Percentiles rank a stretch among this genome's conserved stretches.
Evolutionary conservation across 2,888 invertebrate genomes (phyloP).

Genomic region (Chymomyza procnemis): DNA sequence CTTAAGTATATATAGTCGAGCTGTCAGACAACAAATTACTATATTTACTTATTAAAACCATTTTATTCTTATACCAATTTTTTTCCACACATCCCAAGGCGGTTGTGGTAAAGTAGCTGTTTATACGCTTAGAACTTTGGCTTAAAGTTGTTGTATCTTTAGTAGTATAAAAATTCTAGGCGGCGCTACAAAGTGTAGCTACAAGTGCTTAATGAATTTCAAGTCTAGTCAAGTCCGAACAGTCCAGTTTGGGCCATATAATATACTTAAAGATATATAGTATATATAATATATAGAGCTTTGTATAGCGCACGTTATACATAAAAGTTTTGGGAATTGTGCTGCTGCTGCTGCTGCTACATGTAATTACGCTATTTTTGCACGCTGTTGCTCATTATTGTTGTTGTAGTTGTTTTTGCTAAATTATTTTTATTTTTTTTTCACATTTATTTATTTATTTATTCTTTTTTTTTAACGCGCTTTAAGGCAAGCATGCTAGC

Average conservation of each 20-base stretch:
- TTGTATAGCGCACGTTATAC: background rate
- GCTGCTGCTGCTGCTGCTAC: background rate
- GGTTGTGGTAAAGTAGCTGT: too few species aligned
- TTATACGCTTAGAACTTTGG: too few species aligned
- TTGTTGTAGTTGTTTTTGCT: background rate
- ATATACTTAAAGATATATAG: background rate
- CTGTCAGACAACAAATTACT: too few species aligned
- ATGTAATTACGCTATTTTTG: slow-evolving; percentile 9
- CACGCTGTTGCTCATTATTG: slow-evolving; percentile 1
- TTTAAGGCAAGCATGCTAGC: background rate
- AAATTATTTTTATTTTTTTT: background rate
- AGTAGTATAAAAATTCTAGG: too few species aligned
- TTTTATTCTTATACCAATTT: too few species aligned
- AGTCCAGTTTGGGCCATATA: background rate
- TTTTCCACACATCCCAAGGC: too few species aligned
- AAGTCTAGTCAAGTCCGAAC: background rate
- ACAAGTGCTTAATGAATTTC: too few species aligned
- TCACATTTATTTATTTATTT: background rate
- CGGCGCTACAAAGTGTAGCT: too few species aligned
- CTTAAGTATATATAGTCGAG: too few species aligned
- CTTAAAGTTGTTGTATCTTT: too few species aligned
- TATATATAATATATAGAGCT: background rate
- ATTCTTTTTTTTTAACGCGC: background rate
- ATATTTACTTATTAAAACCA: too few species aligned
- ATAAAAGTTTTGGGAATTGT: background rate